These are phyloP conservation scores for Drosophila tsacasi DNA, from an alignment of 1,140 invertebrate species.

Conservation along the genomic window DNA sequence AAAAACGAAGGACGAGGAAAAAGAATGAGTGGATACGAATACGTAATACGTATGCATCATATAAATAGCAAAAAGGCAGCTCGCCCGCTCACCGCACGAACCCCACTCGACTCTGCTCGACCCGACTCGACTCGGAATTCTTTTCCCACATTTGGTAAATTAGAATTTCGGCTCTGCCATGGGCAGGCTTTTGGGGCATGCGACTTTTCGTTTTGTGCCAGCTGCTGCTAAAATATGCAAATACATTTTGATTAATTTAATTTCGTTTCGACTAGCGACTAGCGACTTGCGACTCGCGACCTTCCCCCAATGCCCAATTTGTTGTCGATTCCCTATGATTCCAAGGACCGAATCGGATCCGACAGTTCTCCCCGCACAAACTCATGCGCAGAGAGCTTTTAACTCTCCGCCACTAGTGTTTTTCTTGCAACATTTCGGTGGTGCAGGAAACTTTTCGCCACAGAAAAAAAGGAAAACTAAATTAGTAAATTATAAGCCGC, in stretches of 20 bases:
- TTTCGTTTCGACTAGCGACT: slow-evolving; percentile 51
- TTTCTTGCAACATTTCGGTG: slow-evolving; percentile 69
- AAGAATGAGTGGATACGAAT: slow-evolving; percentile 43
- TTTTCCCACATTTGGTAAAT: slow-evolving; percentile 79
- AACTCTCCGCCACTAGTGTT: slow-evolving; percentile 9
- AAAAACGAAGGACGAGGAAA: slow-evolving; percentile 21
- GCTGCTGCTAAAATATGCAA: slow-evolving; percentile 61
- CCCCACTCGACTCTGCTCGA: neutral
- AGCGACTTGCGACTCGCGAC: neutral
- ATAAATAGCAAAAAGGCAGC: slow-evolving; percentile 56
- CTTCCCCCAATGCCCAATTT: slow-evolving; percentile 18
- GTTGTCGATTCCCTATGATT: slow-evolving; percentile 20
- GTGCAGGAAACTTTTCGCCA: slow-evolving; percentile 40
- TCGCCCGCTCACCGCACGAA: neutral
- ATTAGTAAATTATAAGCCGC: slow-evolving; percentile 84
- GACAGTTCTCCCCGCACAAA: slow-evolving; percentile 19
- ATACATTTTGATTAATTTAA: slow-evolving; percentile 78
- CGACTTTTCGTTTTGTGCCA: slow-evolving; percentile 43
- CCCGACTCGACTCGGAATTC: slow-evolving; percentile 60
- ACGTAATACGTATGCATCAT: slow-evolving; percentile 54
- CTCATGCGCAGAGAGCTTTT: slow-evolving; percentile 35
- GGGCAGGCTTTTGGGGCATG: slow-evolving; percentile 6
- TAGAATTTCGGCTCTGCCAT: slow-evolving; percentile 62
- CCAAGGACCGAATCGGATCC: neutral
- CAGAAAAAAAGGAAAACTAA: slow-evolving; percentile 57